Evolutionary conservation across 2,113 vertebrate genomes (phyloP), one percentile per base, ranked within the genome.

Genomic region (Esox niger): DNA sequence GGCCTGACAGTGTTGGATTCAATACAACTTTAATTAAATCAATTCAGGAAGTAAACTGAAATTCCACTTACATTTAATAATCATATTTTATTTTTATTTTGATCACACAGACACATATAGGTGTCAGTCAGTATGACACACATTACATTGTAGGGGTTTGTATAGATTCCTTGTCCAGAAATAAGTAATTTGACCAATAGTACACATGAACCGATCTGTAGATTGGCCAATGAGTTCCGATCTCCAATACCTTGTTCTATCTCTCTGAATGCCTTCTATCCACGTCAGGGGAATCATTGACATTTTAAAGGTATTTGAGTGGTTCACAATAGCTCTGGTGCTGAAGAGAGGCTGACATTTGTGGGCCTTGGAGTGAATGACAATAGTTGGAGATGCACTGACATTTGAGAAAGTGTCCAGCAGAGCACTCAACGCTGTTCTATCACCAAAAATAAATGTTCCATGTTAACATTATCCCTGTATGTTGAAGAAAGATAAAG

Each of bases 311-410:
- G 84, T 76, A 26, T 81, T 77, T 70, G 78, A 79, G 66, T 66
- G 71, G 79, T 78, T 81, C 84, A 76, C 82, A 81, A 72, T 78
- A 76, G 78, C 71, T 74, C 71, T 25, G 79, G 79, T 76, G 65
- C 77, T 75, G 77, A 82, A 75, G 79, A 87, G 81, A 82, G 65
- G 67, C 76, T 88, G 87, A 82, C 86, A 88, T 89, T 89, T 87
- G 78, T 66, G 78, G 66, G 81, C 72, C 63, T 60, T 73, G 57
- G 62, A 83, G 65, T 66, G 66, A 74, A 64, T 69, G 64, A 82
- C 84, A 80, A 77, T 75, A 70, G 77, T 75, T 71, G n/a, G 69
- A 62, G 79, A 86, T 77, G 83, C 82, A 65, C 58, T 90, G 87
- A 88, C 84, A 88, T 90, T 88, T 88, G 74, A 75, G 65, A 81